Evolutionary conservation across 2,888 invertebrate species (phyloP).

Genomic region (Holacanthella duospinosa): DNA sequence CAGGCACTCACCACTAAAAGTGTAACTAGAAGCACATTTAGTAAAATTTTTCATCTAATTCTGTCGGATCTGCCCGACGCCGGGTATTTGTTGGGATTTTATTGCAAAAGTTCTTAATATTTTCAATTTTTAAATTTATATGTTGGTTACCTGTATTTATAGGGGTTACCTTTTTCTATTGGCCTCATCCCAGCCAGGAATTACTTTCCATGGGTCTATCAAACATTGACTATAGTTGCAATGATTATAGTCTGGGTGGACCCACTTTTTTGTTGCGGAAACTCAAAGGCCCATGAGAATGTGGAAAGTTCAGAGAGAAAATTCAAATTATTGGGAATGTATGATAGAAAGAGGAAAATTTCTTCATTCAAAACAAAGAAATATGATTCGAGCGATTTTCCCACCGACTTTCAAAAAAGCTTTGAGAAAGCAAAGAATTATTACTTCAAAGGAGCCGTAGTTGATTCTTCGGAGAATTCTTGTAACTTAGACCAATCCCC

Average conservation of each 20-base stretch:
- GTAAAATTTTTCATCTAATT: too few species aligned
- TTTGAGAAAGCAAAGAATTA: neutral
- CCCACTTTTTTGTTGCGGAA: slow-evolving; percentile 26
- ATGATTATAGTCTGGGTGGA: slow-evolving; percentile 25
- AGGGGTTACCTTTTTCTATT: slow-evolving; percentile 32
- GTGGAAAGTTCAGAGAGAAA: neutral
- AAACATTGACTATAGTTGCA: slow-evolving; percentile 22
- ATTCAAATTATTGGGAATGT: neutral
- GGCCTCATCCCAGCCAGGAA: slow-evolving; percentile 26
- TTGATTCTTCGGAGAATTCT: slow-evolving; percentile 8
- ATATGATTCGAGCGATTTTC: neutral
- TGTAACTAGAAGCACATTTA: too few species aligned
- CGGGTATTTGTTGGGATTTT: too few species aligned
- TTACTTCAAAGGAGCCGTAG: neutral
- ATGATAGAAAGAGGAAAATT: neutral
- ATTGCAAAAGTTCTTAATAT: too few species aligned
- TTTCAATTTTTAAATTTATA: too few species aligned
- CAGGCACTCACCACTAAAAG: too few species aligned
- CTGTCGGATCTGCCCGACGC: too few species aligned
- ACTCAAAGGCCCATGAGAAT: neutral
- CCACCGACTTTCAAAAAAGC: neutral
- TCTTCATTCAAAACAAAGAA: neutral
- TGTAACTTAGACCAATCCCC: slow-evolving; percentile 27
- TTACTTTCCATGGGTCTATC: slow-evolving; percentile 31
- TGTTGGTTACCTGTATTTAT: too few species aligned